These are phyloP conservation scores for Apamea anceps DNA, from an alignment of 2,888 invertebrate genomes.

Conservation along the genomic window DNA sequence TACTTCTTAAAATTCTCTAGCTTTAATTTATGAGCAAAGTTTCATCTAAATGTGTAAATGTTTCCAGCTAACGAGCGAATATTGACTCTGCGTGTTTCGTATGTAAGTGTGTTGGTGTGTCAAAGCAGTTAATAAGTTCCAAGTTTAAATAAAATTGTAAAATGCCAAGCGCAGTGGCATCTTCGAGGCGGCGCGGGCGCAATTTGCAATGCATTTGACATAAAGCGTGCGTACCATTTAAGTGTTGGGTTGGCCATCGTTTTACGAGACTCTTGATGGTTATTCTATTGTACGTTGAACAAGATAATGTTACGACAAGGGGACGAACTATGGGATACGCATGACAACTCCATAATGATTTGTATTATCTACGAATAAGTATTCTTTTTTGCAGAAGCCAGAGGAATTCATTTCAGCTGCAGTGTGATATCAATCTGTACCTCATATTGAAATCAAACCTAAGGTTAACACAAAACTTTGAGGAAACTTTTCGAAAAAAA, in stretches of 20 bases:
- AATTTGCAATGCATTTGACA: conserved; percentile 79
- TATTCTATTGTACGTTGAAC: conserved; percentile 82
- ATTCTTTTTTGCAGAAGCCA: background rate
- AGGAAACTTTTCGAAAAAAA: background rate
- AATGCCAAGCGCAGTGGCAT: conserved; percentile 73
- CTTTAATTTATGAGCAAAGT: conserved; percentile 25
- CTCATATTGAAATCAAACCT: background rate
- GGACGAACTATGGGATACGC: conserved; percentile 68
- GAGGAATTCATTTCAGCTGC: background rate
- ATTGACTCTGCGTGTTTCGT: conserved; percentile 47
- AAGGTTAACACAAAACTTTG: background rate
- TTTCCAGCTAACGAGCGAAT: conserved; percentile 49
- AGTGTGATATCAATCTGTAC: background rate
- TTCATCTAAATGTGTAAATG: conserved; percentile 52
- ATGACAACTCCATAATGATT: conserved; percentile 11
- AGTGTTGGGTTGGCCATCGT: conserved; percentile 76
- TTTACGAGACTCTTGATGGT: conserved; percentile 83
- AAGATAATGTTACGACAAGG: conserved; percentile 77
- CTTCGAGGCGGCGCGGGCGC: conserved; percentile 62
- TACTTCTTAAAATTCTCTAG: conserved; percentile 40
- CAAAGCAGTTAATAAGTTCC: conserved; percentile 64
- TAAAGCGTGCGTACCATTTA: conserved; percentile 81
- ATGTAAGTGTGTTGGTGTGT: conserved; percentile 63
- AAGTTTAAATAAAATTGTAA: conserved; percentile 74
- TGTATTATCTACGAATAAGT: background rate